Percentiles rank a stretch among this genome's conserved stretches.
Evolutionary conservation across 2,797 vertebrate species (phyloP).

Genomic region (Pipistrellus pygmaeus): DNA sequence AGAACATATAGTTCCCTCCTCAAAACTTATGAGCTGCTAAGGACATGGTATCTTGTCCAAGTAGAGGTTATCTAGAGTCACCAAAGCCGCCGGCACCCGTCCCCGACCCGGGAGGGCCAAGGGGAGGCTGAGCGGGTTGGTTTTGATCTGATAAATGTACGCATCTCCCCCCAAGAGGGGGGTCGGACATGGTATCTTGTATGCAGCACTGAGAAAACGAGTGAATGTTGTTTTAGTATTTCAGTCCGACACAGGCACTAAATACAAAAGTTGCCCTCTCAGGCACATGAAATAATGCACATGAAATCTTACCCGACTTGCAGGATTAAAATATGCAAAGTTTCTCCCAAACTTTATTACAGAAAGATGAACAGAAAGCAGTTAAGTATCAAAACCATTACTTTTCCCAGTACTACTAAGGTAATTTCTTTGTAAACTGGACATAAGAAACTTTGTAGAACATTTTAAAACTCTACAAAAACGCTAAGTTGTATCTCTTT

Average conservation of each 20-base stretch:
- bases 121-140: too few relatives aligned
- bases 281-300: background rate
- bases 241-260: background rate
- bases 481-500: background rate
- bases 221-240: background rate
- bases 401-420: slow-evolving; percentile 18
- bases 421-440: background rate
- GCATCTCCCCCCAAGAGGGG: too few relatives aligned
- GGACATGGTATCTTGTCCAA: background rate
- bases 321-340: slow-evolving; percentile 27
- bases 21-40: background rate
- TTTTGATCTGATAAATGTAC: too few relatives aligned
- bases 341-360: slow-evolving; percentile 31
- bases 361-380: slow-evolving; percentile 57
- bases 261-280: slow-evolving; percentile 9
- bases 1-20: background rate
- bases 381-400: background rate
- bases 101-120: too few relatives aligned
- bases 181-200: background rate
- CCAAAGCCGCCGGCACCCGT: too few relatives aligned
- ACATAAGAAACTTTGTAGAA: slow-evolving; percentile 23
- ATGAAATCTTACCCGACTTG: slow-evolving; percentile 3
- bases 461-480: slow-evolving; percentile 6
- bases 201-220: background rate
- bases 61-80: too few relatives aligned